phyloP scores from a whole-genome alignment of 2,113 vertebrate species.

The Ceuthmochares aereus region DNA sequence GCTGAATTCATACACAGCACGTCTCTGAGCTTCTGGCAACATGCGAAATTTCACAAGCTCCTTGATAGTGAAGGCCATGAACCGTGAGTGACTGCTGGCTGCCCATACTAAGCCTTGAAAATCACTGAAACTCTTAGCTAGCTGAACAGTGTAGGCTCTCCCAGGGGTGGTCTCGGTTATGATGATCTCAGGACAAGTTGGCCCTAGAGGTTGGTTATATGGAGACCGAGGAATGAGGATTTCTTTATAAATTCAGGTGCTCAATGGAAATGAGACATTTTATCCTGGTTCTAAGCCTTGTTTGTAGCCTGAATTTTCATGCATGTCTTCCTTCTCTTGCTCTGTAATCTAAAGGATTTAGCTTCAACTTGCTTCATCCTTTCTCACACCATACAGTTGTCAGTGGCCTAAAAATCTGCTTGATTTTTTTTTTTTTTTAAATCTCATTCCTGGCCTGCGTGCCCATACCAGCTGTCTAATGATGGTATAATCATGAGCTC shows the following conservation, averaged over 20 bases:
- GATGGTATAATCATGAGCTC: background rate
- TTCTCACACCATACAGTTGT: background rate
- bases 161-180: rapidly evolving
- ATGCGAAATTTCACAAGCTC: background rate
- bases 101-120: background rate
- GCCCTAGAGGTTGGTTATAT: background rate
- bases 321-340: background rate
- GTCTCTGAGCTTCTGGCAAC: background rate
- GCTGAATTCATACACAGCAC: background rate
- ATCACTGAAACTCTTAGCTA: background rate
- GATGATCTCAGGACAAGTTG: rapidly evolving
- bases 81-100: background rate
- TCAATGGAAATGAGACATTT: background rate
- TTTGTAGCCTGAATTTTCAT: background rate
- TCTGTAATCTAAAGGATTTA: background rate
- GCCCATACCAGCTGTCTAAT: background rate
- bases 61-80: rapidly evolving
- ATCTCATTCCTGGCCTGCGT: background rate
- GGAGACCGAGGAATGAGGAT: background rate
- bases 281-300: background rate
- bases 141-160: rapidly evolving
- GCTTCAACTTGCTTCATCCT: background rate
- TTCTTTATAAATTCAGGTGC: background rate
- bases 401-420: background rate
- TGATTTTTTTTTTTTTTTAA: background rate